Percentiles rank a stretch among this genome's conserved stretches.
phyloP scores from a whole-genome alignment of 2,113 vertebrate genomes.

The Pagrus major region DNA sequence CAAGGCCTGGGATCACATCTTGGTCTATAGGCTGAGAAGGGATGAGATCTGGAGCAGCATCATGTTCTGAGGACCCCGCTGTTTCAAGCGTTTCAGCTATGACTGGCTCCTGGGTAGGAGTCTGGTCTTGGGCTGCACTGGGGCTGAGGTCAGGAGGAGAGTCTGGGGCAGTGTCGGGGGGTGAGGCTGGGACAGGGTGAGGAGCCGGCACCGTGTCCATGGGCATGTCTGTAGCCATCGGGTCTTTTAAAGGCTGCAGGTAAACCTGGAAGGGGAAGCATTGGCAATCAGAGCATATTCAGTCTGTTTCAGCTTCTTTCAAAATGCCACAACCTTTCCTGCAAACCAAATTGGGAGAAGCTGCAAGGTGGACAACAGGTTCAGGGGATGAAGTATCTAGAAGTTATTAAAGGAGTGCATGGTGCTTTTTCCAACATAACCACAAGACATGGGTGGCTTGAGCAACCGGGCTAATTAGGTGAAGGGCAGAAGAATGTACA shows the following conservation, averaged over 20 bases:
- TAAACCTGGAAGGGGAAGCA: conserved; percentile 58
- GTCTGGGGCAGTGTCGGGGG: conserved; percentile 1
- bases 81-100: conserved; percentile 38
- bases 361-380: not conserved
- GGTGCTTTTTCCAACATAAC: not conserved
- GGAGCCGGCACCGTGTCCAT: conserved; percentile 63
- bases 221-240: conserved; percentile 70
- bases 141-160: conserved; percentile 30
- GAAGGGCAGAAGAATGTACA: not conserved
- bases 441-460: not conserved
- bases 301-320: not conserved
- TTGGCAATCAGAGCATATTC: not conserved
- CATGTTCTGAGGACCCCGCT: conserved; percentile 15
- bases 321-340: not conserved
- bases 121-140: conserved; percentile 38
- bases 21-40: conserved; percentile 25
- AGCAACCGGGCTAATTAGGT: not conserved
- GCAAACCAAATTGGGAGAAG: not conserved
- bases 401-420: too few species aligned
- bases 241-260: conserved; percentile 66
- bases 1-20: not conserved
- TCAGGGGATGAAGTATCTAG: too few species aligned
- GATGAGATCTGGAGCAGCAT: conserved; percentile 14
- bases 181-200: conserved; percentile 28
- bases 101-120: conserved; percentile 45